Conservation (phyloP, 2,113 vertebrate species). For the Eidolon helvum region DNA sequence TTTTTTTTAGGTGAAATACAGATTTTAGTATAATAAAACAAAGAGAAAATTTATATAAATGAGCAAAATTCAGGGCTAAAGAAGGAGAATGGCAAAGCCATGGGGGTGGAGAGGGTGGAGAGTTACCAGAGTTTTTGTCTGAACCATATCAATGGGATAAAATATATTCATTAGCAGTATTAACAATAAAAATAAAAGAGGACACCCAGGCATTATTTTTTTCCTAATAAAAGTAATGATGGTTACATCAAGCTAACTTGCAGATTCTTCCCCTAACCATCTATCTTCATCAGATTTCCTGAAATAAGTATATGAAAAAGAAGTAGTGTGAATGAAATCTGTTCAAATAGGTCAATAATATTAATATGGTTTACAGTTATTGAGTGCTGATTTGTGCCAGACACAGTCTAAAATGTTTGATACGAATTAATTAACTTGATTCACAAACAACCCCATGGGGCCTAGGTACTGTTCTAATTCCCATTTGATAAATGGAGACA, state of each 20-base stretch:
- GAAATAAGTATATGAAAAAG: constrained; percentile 28
- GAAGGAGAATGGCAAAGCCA: not conserved
- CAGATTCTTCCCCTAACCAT: not conserved
- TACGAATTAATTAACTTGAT: not conserved
- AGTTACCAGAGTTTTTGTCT: not conserved
- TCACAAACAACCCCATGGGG: not conserved
- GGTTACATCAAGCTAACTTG: not conserved
- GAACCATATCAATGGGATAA: not conserved
- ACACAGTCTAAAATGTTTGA: not conserved
- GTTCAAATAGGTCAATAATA: not conserved
- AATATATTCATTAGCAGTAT: not conserved
- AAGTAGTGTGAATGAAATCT: not conserved
- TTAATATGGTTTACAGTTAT: not conserved
- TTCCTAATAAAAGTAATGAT: not conserved
- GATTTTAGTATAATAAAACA: not conserved
- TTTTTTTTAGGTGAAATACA: not conserved
- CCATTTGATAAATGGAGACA: not conserved
- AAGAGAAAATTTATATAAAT: not conserved
- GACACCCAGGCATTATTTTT: not conserved
- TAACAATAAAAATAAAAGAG: constrained; percentile 22
- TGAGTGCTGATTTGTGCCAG: not conserved
- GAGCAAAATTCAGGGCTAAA: not conserved
- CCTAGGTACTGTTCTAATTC: not conserved
- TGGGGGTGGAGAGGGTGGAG: not conserved
- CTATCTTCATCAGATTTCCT: not conserved